Conservation (phyloP, 2,113 vertebrate species). For the Ctenodactylus gundi region DNA sequence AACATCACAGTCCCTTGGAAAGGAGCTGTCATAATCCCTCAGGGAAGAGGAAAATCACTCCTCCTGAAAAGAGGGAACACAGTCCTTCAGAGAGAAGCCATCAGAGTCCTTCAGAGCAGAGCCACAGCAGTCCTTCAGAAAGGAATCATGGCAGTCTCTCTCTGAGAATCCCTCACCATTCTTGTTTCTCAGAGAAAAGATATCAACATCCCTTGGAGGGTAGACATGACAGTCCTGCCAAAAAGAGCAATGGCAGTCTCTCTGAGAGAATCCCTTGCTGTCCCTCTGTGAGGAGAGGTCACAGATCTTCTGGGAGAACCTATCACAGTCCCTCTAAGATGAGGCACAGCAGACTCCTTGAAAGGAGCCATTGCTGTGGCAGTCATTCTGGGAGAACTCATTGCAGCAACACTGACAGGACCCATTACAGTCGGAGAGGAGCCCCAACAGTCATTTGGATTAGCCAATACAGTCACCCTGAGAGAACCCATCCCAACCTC, state of each 20-base stretch:
- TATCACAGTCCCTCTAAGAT: neutral
- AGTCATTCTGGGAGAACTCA: neutral
- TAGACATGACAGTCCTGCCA: fast-evolving
- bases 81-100: too few species aligned
- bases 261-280: neutral
- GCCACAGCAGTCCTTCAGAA: too few species aligned
- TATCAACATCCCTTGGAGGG: neutral
- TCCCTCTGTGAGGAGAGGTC: fast-evolving
- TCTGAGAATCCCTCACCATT: too few species aligned
- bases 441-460: too few species aligned
- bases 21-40: neutral
- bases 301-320: neutral
- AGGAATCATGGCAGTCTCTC: too few species aligned
- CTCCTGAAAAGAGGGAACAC: neutral
- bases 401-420: neutral
- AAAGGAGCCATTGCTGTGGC: fast-evolving
- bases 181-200: too few species aligned
- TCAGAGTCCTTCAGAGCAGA: neutral
- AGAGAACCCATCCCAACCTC: neutral
- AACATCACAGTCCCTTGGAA: fast-evolving
- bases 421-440: neutral
- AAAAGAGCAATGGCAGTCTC: neutral
- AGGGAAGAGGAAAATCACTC: neutral
- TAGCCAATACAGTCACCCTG: neutral
- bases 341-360: too few species aligned